Base-by-base conservation (phyloP, 2,113 vertebrate species). In the Thinocorus orbignyianus region DNA sequence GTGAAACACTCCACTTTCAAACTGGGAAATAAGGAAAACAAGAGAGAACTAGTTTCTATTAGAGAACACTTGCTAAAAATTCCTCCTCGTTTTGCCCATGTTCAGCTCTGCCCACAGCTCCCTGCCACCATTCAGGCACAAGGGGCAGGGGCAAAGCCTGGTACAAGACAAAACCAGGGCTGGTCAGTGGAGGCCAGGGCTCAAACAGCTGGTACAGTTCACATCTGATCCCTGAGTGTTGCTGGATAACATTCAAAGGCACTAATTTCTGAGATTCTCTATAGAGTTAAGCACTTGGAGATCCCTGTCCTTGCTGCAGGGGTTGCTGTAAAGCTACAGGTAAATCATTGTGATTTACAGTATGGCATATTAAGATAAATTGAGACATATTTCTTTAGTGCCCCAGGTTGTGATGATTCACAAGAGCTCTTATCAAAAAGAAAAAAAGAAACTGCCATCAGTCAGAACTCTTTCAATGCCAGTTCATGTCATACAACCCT, bases 311-410 rank as follows among this genome's bases (percentile, higher is more conserved):
- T 28, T 70, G 54, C 46, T 82, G 17, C 62, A 86, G 41, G 13
- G 10, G 4, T 72, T 96, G 65, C 48, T 76, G 26, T 91, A 81
- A 92, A 91, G 33, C 31, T 78, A 48, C 20, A 86, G 35, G 69
- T 62, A 86, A 94, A 81, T 74, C 52, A 78, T 10, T 64, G 12
- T 73, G 54, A 80, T 86, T 88, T 86, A 49, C 31, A 30, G 26
- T 51, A 39, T 41, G 71, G 42, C 58, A 52, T 70, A 94, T 93
- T 86, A 86, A 88, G 91, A 85, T 80, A 66, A 89, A 90, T 44
- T 61, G 41, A 70, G 37, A 73, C 11, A 12, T 76, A 24, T 76
- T 90, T 93, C 39, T 95, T 81, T 57, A 80, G 88, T 88, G 41
- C 8, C 14, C 18, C 6, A 69, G 35, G 41, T 52, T 79, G n/a